phyloP scores from a whole-genome alignment of 2,888 invertebrate species.

The Thereva unica region DNA sequence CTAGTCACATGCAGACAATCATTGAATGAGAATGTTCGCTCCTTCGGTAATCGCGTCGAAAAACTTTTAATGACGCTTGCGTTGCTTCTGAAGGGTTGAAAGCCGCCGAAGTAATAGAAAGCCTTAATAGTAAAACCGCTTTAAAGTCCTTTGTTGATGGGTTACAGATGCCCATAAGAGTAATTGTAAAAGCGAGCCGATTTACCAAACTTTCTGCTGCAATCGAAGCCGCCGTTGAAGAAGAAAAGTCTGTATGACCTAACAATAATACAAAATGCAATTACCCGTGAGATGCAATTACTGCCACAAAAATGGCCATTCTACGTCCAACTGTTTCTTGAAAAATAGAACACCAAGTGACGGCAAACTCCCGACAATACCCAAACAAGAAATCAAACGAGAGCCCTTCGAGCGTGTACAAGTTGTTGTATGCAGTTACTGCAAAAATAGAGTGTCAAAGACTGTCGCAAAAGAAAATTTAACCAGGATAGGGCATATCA shows the following conservation, averaged over 20 bases:
- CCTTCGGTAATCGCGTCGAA: conserved; percentile 2
- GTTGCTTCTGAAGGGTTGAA: conserved; percentile 8
- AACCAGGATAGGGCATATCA: too few species aligned
- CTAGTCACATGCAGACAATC: too few species aligned
- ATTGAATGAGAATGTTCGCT: too few species aligned
- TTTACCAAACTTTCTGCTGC: too few species aligned
- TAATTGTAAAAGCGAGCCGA: conserved; percentile 28
- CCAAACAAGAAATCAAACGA: neutral
- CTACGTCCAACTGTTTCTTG: too few species aligned
- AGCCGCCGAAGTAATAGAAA: neutral
- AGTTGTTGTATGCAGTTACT: neutral
- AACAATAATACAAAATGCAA: too few species aligned
- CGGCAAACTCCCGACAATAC: too few species aligned
- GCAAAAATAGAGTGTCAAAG: conserved; percentile 13
- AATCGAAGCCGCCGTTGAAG: conserved; percentile 27
- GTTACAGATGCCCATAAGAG: neutral
- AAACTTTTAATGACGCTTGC: conserved; percentile 15
- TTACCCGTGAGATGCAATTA: neutral
- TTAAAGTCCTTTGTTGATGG: conserved; percentile 29
- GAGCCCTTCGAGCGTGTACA: neutral
- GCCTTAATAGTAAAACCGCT: conserved; percentile 10
- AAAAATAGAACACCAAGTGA: too few species aligned
- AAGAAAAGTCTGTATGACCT: conserved; percentile 25
- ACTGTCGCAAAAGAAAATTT: too few species aligned
- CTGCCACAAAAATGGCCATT: too few species aligned